These are phyloP conservation scores for Sisor rabdophorus DNA, from an alignment of 2,113 vertebrate species.

Conservation along the genomic window DNA sequence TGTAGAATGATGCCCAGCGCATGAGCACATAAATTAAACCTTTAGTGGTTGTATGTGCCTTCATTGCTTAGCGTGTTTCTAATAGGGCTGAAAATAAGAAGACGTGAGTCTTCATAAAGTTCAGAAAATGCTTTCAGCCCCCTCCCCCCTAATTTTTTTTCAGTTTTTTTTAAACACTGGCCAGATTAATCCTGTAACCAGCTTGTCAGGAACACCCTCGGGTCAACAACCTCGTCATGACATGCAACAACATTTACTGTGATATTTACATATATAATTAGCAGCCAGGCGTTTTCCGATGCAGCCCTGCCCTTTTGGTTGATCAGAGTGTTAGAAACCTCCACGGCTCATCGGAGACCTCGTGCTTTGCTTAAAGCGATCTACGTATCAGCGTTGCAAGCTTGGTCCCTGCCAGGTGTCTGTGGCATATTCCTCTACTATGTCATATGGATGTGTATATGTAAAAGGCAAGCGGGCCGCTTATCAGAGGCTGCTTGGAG, in stretches of 20 bases:
- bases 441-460: constrained; percentile 51
- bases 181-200: constrained; percentile 48
- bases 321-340: constrained; percentile 40
- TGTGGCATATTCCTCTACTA: constrained; percentile 45
- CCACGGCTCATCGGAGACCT: constrained; percentile 31
- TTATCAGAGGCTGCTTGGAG: constrained; percentile 55
- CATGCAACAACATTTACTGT: constrained; percentile 32
- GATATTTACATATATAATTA: constrained; percentile 35
- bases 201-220: constrained; percentile 37
- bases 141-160: constrained; percentile 32
- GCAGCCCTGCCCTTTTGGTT: constrained; percentile 37
- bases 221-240: constrained; percentile 32
- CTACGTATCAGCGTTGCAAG: constrained; percentile 41
- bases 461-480: constrained; percentile 50
- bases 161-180: constrained; percentile 1
- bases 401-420: constrained; percentile 43
- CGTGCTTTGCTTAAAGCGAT: constrained; percentile 42
- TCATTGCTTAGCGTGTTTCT: not conserved
- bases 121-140: not conserved
- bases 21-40: not conserved
- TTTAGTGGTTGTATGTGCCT: no score
- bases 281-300: constrained; percentile 26
- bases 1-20: no score
- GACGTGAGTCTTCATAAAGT: constrained; percentile 1
- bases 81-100: not conserved